Conservation (phyloP, 2,797 vertebrate species). For the Buceros bicornis region DNA sequence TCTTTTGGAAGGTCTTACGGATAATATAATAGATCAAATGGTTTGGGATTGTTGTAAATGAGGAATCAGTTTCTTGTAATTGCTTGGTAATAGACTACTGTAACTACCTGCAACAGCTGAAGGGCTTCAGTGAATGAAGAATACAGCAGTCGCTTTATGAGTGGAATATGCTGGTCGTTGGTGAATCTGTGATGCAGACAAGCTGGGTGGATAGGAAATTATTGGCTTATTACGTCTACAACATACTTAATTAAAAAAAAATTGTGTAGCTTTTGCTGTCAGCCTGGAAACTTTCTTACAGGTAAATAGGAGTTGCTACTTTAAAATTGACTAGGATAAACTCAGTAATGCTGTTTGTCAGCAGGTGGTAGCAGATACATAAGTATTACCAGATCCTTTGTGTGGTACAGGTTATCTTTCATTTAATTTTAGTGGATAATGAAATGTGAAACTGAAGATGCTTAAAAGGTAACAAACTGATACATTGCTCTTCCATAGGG, state of each 20-base stretch:
- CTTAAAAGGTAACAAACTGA: neutral
- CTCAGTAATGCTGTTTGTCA: conserved; percentile 39
- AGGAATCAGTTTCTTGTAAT: neutral
- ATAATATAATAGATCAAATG: neutral
- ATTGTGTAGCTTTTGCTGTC: neutral
- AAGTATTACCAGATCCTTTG: neutral
- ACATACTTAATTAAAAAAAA: neutral
- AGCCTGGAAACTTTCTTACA: neutral
- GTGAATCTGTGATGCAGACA: neutral
- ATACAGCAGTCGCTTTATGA: neutral
- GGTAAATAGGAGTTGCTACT: neutral
- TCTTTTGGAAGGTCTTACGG: neutral
- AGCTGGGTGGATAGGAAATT: neutral
- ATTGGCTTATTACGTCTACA: neutral
- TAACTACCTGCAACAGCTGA: neutral
- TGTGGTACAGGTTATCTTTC: neutral
- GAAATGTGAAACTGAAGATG: neutral
- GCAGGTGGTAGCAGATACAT: conserved; percentile 62
- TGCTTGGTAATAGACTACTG: neutral
- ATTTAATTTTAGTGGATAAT: neutral
- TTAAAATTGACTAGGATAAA: neutral
- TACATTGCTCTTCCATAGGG: neutral
- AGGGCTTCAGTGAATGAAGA: neutral
- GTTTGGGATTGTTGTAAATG: neutral
- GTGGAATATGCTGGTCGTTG: neutral